phyloP scores from a whole-genome alignment of 2,888 invertebrate genomes.

The Eurois occulta region DNA sequence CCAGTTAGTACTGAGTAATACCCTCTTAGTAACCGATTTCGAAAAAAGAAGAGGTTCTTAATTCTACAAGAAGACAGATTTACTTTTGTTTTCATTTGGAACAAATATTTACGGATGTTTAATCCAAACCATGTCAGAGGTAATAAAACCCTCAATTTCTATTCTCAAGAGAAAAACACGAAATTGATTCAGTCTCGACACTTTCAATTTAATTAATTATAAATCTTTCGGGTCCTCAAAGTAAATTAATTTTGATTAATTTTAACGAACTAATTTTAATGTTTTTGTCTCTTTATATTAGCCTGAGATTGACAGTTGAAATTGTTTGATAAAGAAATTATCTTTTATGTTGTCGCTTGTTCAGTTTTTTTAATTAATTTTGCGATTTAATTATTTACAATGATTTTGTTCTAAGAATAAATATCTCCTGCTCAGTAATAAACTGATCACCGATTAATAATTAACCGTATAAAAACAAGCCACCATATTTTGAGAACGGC shows the following conservation, averaged over 20 bases:
- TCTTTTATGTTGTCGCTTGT: background rate
- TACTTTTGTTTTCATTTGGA: background rate
- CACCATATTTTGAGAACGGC: too few species aligned
- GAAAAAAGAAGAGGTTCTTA: background rate
- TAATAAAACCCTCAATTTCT: slow-evolving; percentile 24
- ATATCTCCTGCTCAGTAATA: background rate
- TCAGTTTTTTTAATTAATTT: slow-evolving; percentile 4
- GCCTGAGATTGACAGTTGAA: slow-evolving; percentile 47
- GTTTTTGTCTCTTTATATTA: slow-evolving; percentile 40
- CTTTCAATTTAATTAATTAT: slow-evolving; percentile 58
- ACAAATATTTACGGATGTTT: slow-evolving; percentile 19
- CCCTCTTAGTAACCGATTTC: background rate
- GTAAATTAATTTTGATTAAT: slow-evolving; percentile 56
- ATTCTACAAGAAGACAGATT: background rate
- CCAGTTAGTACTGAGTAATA: too few species aligned
- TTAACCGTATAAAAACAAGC: too few species aligned
- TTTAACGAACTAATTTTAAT: slow-evolving; percentile 42
- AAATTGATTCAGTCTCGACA: slow-evolving; percentile 48
- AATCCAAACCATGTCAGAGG: slow-evolving; percentile 27
- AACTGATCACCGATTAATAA: background rate
- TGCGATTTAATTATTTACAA: background rate
- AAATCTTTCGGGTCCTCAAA: slow-evolving; percentile 35
- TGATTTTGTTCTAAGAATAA: too few species aligned
- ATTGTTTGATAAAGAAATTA: slow-evolving; percentile 26
- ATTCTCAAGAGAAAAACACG: slow-evolving; percentile 9